Percentiles rank a stretch among this genome's conserved stretches.
Conservation (phyloP, 2,113 vertebrate species). For the Scytalopus superciliaris region DNA sequence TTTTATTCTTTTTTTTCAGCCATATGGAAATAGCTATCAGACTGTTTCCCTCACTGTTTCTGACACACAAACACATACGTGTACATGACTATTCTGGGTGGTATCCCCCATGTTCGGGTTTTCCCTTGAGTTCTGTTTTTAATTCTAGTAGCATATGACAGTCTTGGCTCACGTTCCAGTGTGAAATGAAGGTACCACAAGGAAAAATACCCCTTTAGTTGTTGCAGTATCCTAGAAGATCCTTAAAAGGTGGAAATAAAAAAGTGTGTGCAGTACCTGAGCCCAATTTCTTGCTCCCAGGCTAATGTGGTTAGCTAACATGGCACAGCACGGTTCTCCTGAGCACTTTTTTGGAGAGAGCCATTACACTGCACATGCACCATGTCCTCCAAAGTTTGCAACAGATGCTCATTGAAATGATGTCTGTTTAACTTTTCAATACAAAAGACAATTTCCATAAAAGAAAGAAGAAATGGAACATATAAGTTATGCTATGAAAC, state of each 20-base stretch:
- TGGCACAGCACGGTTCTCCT: neutral
- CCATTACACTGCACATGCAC: too few relatives aligned
- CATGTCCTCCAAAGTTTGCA: neutral
- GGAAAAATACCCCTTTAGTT: neutral
- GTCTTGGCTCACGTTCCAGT: neutral
- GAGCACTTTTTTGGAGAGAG: neutral
- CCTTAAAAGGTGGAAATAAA: neutral
- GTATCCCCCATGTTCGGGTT: neutral
- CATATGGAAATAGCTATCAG: neutral
- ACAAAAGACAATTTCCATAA: neutral
- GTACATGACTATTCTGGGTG: neutral
- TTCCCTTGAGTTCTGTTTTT: neutral
- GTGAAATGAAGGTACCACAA: neutral
- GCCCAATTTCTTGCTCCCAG: neutral
- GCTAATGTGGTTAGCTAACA: neutral
- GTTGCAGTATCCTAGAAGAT: neutral
- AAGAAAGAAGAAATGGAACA: neutral
- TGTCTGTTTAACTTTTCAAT: neutral
- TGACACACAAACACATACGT: neutral
- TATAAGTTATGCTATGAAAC: neutral
- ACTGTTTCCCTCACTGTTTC: neutral
- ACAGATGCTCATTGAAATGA: neutral
- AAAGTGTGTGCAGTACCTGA: neutral
- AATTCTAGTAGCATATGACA: neutral
- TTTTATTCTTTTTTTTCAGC: neutral